Base-by-base conservation (phyloP, 1,140 invertebrate species). In the Drosophila sp. region DNA sequence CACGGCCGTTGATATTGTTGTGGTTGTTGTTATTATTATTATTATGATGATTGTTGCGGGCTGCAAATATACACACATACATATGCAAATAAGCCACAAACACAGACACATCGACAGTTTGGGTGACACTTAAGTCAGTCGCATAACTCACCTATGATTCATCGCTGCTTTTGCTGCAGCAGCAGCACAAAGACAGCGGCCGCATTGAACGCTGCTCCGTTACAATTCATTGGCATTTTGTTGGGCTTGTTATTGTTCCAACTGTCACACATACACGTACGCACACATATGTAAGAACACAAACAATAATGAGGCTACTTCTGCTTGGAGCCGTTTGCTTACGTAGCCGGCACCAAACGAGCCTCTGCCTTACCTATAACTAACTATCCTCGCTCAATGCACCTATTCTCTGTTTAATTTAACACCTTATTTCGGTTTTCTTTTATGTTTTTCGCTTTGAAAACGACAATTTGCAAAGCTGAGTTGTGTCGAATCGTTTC, bases 171-270 rank as follows among this genome's bases (percentile, higher is more conserved):
- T 16, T 70, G 73, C 41, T 69, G 63, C 58, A 62, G 63, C 70
- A 50, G 72, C 76, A 67, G 65, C 70, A 69, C 72, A 74, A 74
- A 74, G 65, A 43, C 65, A 57, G 65, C 72, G 57, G 50, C 66
- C 57, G 50, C 71, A 69, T 67, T 80, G 61, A 67, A 61, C 76
- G 82, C 74, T 87, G 82, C 71, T 71, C 64, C 78, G 67, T 84
- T 86, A 70, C 64, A 81, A 77, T 86, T 76, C 74, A 84, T 82
- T 82, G 80, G 76, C 80, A 83, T 82, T 77, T 80, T 70, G 64
- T 78, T 74, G 53, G 54, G 81, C 65, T 82, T 82, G 80, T 82
- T 83, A 76, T 82, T 82, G 80, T 80, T 83, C 71, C 76, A 67
- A 72, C 72, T 61, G 72, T 59, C 67, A 29, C 66, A 43, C 34